These are phyloP conservation scores for Sarcophaga bullata DNA, from an alignment of 1,140 invertebrate species.

Conservation along the genomic window DNA sequence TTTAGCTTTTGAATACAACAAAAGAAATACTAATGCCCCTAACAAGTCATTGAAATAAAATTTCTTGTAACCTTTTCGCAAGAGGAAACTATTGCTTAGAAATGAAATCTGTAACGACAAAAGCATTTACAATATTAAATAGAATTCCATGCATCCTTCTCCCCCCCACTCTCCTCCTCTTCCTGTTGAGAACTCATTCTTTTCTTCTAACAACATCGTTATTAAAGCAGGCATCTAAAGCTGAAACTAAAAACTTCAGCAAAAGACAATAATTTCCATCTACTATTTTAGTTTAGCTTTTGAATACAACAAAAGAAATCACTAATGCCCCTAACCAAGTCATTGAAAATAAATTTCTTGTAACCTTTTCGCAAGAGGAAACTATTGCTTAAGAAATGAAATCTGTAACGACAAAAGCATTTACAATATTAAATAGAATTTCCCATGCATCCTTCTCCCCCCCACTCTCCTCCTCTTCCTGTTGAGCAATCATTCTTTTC, in stretches of 20 bases:
- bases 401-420: constrained; percentile 10
- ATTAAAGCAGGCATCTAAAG: too few species aligned
- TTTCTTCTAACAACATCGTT: too few species aligned
- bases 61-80: background rate
- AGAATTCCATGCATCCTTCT: background rate
- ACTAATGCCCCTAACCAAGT: background rate
- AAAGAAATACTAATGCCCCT: background rate
- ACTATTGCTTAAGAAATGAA: background rate
- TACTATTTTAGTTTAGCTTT: too few species aligned
- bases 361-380: background rate
- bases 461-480: too few species aligned
- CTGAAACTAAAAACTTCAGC: background rate
- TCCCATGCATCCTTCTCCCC: background rate
- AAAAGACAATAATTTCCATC: too few species aligned
- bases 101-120: constrained; percentile 5
- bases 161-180: background rate
- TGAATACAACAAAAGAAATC: background rate
- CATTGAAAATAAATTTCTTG: background rate
- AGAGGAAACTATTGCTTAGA: background rate
- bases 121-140: constrained; percentile 12
- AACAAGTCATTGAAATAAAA: background rate
- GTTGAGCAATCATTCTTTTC: too few species aligned
- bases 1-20: too few species aligned
- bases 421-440: constrained; percentile 16
- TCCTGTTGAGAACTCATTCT: too few species aligned